phyloP scores from a whole-genome alignment of 2,888 invertebrate genomes.

The Protodeltote pygarga region DNA sequence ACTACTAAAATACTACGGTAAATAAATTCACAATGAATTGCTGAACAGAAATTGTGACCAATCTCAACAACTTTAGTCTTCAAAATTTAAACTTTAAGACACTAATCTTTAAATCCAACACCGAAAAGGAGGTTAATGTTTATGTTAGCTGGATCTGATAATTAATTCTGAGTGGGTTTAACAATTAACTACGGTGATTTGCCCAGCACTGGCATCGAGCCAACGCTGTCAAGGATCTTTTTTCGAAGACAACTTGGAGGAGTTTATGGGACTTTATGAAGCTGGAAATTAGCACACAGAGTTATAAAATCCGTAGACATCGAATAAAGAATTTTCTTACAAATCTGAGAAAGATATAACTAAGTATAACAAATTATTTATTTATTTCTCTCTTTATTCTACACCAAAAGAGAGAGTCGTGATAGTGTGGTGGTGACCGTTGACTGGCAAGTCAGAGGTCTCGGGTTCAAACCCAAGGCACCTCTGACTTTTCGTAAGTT shows the following conservation, averaged over 20 bases:
- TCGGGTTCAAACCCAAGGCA: too few relatives aligned
- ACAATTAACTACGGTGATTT: conserved; percentile 35
- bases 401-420: too few relatives aligned
- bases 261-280: background rate
- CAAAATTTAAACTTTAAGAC: conserved; percentile 15
- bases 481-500: too few relatives aligned
- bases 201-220: conserved; percentile 12
- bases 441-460: too few relatives aligned
- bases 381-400: too few relatives aligned
- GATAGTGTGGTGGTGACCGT: too few relatives aligned
- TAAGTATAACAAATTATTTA: too few relatives aligned
- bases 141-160: conserved; percentile 32
- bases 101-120: conserved; percentile 41
- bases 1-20: too few relatives aligned
- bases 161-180: conserved; percentile 40
- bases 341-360: too few relatives aligned
- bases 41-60: background rate
- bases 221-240: conserved; percentile 18
- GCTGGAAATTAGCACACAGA: background rate
- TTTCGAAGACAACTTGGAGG: conserved; percentile 12
- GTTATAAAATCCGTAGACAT: too few relatives aligned
- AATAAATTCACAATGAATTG: too few relatives aligned
- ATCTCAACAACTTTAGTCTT: background rate
- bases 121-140: conserved; percentile 25
- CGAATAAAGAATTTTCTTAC: too few relatives aligned